phyloP scores from a whole-genome alignment of 2,888 invertebrate genomes.

The Tetragonula carbonaria region DNA sequence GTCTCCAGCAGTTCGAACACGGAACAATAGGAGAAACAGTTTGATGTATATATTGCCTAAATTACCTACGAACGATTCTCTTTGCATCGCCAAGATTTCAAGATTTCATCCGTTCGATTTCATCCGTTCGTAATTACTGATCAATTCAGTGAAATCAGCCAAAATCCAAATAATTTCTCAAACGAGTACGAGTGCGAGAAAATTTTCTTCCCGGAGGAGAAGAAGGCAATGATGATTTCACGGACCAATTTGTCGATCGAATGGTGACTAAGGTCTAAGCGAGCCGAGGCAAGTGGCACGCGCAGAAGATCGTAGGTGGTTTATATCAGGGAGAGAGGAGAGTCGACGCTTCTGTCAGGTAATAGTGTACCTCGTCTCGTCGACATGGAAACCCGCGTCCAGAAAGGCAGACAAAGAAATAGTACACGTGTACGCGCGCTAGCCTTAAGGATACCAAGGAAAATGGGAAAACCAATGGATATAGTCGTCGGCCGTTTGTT shows the following conservation, averaged over 20 bases:
- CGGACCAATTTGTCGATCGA: slow-evolving; percentile 21
- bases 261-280: not conserved
- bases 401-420: slow-evolving; percentile 22
- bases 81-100: not conserved
- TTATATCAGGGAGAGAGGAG: slow-evolving; percentile 21
- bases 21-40: not conserved
- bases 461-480: slow-evolving; percentile 14
- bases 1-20: not conserved
- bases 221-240: not conserved
- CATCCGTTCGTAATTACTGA: not conserved
- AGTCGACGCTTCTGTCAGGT: slow-evolving; percentile 42
- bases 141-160: not conserved
- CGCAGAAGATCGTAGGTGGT: slow-evolving; percentile 40
- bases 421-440: slow-evolving; percentile 36
- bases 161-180: not conserved
- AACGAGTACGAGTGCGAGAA: not conserved
- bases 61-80: not conserved
- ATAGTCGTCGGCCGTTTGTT: not conserved
- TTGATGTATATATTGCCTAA: not conserved
- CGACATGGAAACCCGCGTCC: slow-evolving; percentile 53
- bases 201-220: not conserved
- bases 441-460: slow-evolving; percentile 11
- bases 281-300: slow-evolving; percentile 13
- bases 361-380: slow-evolving; percentile 45
- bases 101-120: not conserved